A percentile compares a stretch with the other conserved stretches of the same genome.
These are phyloP conservation scores for Himalopsyche japonica DNA, from an alignment of 2,888 invertebrate genomes.

Conservation along the genomic window DNA sequence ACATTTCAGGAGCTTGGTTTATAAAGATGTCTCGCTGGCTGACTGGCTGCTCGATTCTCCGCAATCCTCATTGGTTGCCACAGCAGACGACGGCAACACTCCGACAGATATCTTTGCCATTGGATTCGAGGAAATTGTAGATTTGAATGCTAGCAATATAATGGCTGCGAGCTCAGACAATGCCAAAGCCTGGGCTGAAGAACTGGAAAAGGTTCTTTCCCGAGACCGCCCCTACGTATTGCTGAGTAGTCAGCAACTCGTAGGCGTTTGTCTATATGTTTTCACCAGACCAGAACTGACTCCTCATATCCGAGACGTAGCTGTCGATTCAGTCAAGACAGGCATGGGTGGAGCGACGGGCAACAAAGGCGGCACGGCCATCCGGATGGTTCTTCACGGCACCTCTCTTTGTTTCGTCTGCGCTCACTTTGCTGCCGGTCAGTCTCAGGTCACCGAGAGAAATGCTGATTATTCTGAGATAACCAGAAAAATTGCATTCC, in stretches of 20 bases:
- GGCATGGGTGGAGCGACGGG: constrained; percentile 97
- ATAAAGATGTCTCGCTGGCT: constrained; percentile 82
- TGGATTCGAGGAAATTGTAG: constrained; percentile 99
- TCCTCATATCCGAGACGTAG: constrained; percentile 88
- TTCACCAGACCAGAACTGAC: constrained; percentile 90
- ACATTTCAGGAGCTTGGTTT: constrained; percentile 94
- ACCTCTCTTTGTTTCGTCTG: constrained; percentile 97
- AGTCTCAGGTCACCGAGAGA: constrained; percentile 90
- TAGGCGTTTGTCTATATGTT: constrained; percentile 96
- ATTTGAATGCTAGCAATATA: constrained; percentile 97
- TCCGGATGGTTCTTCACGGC: constrained; percentile 87
- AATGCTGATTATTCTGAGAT: constrained; percentile 98
- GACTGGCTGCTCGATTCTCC: constrained; percentile 91
- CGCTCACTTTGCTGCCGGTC: constrained; percentile 98
- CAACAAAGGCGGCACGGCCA: constrained; percentile 95
- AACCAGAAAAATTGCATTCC: constrained; percentile 84
- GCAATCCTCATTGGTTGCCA: constrained; percentile 56
- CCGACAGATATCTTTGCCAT: constrained; percentile 95
- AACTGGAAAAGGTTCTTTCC: constrained; percentile 88
- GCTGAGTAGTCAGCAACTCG: constrained; percentile 91
- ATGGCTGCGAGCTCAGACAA: constrained; percentile 91
- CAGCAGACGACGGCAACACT: constrained; percentile 56
- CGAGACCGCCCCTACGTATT: constrained; percentile 87
- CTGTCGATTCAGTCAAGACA: constrained; percentile 95
- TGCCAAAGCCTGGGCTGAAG: constrained; percentile 93